Evolutionary conservation across 2,113 vertebrate species (phyloP).

Genomic region (Solenodon paradoxus): DNA sequence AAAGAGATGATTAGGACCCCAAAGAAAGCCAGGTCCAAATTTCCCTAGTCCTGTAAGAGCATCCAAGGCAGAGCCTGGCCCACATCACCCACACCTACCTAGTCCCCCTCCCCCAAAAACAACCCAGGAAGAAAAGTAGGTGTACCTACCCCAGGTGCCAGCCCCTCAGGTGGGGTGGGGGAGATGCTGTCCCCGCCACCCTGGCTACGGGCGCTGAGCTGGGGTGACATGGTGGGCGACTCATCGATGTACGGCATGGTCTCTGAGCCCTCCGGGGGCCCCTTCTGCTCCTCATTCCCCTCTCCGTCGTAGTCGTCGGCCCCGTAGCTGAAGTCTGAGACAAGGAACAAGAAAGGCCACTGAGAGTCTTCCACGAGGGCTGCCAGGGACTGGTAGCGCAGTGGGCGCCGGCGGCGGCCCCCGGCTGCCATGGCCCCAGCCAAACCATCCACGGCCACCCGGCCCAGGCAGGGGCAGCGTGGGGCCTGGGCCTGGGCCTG

Average conservation of each 20-base stretch:
- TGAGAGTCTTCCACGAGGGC: constrained; percentile 80
- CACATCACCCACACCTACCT: too few species aligned
- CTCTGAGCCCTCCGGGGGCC: constrained; percentile 93
- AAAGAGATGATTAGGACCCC: neutral
- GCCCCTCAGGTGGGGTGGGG: constrained; percentile 88
- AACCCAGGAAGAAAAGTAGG: constrained; percentile 4
- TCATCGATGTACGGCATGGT: constrained; percentile 98
- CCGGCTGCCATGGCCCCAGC: constrained; percentile 65
- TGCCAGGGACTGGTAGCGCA: constrained; percentile 77
- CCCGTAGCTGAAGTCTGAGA: constrained; percentile 96
- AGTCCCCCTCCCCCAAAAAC: neutral
- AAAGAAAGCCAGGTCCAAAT: neutral
- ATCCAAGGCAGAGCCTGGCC: neutral
- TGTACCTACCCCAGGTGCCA: constrained; percentile 89
- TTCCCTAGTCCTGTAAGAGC: neutral
- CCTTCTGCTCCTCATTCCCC: constrained; percentile 93
- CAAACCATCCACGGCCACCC: constrained; percentile 49
- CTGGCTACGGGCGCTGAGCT: constrained; percentile 91
- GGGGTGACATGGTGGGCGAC: constrained; percentile 98
- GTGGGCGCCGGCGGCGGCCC: constrained; percentile 74
- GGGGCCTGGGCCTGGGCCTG: neutral
- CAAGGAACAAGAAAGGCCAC: constrained; percentile 76
- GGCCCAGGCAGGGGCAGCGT: neutral
- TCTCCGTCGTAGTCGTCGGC: constrained; percentile 96
- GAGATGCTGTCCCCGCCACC: constrained; percentile 87